Base-by-base conservation (phyloP, 1,140 invertebrate species). In the Drosophila kurseongensis region DNA sequence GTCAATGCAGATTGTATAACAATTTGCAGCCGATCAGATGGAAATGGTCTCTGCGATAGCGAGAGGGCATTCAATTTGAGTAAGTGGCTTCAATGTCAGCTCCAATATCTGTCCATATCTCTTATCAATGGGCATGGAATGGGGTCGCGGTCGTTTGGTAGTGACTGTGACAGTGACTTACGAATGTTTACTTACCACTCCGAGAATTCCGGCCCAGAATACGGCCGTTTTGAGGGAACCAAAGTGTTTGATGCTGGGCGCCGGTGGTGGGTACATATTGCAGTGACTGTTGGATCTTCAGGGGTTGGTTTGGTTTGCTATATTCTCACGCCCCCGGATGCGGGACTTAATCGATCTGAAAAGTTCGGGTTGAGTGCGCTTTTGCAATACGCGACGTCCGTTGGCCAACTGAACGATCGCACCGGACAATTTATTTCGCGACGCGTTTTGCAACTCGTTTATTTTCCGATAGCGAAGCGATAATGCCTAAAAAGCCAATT, bases 121-220 rank as follows among this genome's bases (percentile, higher is more conserved):
- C 65, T 71, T 71, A 71, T 71, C 68, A 27, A 42, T 56, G 13
- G 16, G 16, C 2, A 10, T 10, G 14, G 23, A 78, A 75, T 57
- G 78, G 65, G 80, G 80, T 76, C 80, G 50, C 48, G 32, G 44
- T 67, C 55, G 42, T 7, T 13, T n/a, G 48, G 4, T 3, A 48
- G 14, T 35, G 32, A 52, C 32, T 35, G 48, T 14, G 27, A 14
- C 27, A 51, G 9, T 51, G 48, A 51, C n/a, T 35, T 16, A 16
- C 50, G 12, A 7, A n/a, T 14, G 48, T 14, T 35, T n/a, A 90
- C 90, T 74, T 69, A 91, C 90, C 90, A 90, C 45, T 41, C 90
- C 80, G 14, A 91, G 78, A 44, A 35, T 51, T 57, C 82, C 85
- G 41, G 90, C 90, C 82, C 85, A 91, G 38, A 78, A 29, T 55